Evolutionary conservation across 2,113 vertebrate species (phyloP).

Genomic region (Tragelaphus imberbis): DNA sequence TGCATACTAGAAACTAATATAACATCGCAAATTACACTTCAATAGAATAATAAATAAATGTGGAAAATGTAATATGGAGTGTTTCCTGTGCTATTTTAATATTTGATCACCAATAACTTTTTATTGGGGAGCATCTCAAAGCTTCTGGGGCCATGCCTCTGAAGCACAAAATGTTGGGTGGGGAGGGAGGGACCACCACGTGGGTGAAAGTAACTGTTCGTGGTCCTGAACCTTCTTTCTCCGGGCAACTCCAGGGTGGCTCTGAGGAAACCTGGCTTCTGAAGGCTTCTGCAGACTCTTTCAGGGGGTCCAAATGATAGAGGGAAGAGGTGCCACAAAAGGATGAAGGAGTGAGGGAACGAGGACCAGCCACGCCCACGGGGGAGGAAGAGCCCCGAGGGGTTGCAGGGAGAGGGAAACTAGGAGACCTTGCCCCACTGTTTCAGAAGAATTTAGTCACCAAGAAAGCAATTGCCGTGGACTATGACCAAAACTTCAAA

Average conservation of each 20-base stretch:
- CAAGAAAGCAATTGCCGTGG: neutral
- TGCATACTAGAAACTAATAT: too few relatives aligned
- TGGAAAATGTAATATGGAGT: neutral
- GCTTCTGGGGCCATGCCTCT: too few relatives aligned
- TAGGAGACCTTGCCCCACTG: rapidly evolving
- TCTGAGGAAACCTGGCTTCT: neutral
- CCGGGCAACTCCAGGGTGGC: neutral
- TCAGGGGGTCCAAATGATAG: rapidly evolving
- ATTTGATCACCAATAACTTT: neutral
- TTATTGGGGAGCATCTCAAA: neutral
- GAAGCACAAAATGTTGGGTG: neutral
- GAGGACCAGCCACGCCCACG: neutral
- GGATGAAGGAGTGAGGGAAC: neutral
- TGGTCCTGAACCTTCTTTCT: neutral
- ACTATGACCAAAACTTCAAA: rapidly evolving
- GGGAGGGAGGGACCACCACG: rapidly evolving
- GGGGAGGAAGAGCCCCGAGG: neutral
- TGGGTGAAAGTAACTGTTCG: neutral
- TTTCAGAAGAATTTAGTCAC: neutral
- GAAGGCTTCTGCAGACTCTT: neutral
- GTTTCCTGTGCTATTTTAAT: neutral
- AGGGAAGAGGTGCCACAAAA: neutral
- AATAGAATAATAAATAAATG: neutral
- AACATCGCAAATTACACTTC: neutral
- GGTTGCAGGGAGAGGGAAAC: too few relatives aligned